A percentile compares a stretch with the other conserved stretches of the same genome.
phyloP scores from a whole-genome alignment of 1,140 invertebrate species.

The Drosophila pandora region DNA sequence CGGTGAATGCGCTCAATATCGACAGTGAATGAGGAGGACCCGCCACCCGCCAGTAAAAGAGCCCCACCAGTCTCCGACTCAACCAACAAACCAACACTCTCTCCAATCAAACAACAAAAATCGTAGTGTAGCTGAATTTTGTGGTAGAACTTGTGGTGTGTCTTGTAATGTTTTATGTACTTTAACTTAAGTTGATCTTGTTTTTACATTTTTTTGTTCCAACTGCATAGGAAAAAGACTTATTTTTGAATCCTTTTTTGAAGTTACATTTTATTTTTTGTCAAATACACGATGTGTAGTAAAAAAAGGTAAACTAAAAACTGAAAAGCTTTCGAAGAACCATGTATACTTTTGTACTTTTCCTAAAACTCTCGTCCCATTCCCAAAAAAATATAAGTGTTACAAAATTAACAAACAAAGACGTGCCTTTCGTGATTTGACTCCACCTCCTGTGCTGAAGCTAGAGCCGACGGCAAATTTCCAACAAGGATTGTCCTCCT shows the following conservation, averaged over 20 bases:
- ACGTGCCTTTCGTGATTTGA: no score
- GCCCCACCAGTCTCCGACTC: slow-evolving; percentile 12
- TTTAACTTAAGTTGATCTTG: slow-evolving; percentile 45
- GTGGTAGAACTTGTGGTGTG: slow-evolving; percentile 39
- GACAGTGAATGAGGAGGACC: slow-evolving; percentile 83
- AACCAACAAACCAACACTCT: slow-evolving; percentile 27
- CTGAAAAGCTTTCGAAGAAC: slow-evolving; percentile 70
- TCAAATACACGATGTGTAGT: slow-evolving; percentile 20
- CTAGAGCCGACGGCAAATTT: no score
- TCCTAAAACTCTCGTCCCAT: slow-evolving; percentile 52
- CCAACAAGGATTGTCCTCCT: no score
- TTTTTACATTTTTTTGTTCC: slow-evolving; percentile 32
- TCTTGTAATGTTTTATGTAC: slow-evolving; percentile 37
- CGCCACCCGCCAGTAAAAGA: not conserved
- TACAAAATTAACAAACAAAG: slow-evolving; percentile 30
- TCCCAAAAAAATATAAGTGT: slow-evolving; percentile 36
- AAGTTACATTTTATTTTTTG: slow-evolving; percentile 3
- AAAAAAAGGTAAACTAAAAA: slow-evolving; percentile 50
- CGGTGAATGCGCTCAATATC: slow-evolving; percentile 91
- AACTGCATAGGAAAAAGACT: not conserved
- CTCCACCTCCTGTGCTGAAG: no score
- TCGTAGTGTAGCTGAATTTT: slow-evolving; percentile 77
- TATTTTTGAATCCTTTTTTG: slow-evolving; percentile 5
- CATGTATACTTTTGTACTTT: slow-evolving; percentile 82
- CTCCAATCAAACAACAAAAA: slow-evolving; percentile 61